Percentiles rank a stretch among this genome's conserved stretches.
Conservation (phyloP, 53 echinoderm and acorn worm species). For the Stichopus horrens region DNA sequence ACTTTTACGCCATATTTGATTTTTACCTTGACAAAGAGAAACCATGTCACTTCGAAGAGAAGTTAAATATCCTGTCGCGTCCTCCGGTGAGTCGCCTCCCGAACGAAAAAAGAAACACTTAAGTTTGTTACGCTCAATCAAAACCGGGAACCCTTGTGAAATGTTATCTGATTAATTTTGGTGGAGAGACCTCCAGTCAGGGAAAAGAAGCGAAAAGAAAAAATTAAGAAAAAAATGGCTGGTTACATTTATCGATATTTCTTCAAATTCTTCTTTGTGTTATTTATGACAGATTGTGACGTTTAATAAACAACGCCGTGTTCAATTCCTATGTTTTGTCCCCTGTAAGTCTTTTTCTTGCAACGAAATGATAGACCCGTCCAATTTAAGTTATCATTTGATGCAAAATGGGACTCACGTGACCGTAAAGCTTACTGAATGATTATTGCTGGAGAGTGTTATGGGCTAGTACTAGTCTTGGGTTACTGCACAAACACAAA, state of each 20-base stretch:
- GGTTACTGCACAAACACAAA: too few relatives aligned
- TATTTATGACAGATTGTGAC: too few relatives aligned
- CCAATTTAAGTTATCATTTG: too few relatives aligned
- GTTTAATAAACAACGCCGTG: too few relatives aligned
- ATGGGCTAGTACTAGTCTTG: too few relatives aligned
- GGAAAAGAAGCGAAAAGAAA: neutral
- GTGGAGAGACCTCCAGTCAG: neutral
- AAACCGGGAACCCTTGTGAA: constrained; percentile 14
- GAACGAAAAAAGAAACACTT: constrained; percentile 22
- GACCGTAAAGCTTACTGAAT: too few relatives aligned
- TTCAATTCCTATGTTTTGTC: too few relatives aligned
- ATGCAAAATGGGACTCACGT: too few relatives aligned
- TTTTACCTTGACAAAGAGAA: constrained; percentile 3
- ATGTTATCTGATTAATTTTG: constrained; percentile 11
- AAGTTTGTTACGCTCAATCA: constrained; percentile 16
- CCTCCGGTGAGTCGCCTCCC: constrained; percentile 26
- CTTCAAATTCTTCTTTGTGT: neutral
- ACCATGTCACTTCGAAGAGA: constrained; percentile 34
- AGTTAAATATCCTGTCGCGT: constrained; percentile 23
- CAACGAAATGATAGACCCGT: too few relatives aligned
- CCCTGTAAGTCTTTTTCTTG: too few relatives aligned
- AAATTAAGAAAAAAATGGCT: neutral
- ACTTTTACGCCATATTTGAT: constrained; percentile 11
- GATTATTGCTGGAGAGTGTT: too few relatives aligned
- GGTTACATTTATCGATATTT: neutral